Conservation (phyloP, 2,113 vertebrate genomes). For the Xyliphius kryptos region DNA sequence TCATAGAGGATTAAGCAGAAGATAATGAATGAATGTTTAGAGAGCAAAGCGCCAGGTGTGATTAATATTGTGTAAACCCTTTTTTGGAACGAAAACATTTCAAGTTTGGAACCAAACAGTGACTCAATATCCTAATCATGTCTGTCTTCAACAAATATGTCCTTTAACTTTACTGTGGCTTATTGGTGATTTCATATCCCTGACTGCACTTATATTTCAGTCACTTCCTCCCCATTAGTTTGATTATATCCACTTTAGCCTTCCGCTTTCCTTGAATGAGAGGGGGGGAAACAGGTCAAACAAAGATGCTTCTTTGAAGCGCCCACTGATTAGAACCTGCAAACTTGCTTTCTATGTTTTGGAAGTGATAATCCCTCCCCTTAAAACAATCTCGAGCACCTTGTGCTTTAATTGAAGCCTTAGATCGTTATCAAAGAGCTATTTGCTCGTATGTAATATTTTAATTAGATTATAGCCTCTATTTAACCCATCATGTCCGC, state of each 20-base stretch:
- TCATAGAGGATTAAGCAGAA: too few species aligned
- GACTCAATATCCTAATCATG: too few species aligned
- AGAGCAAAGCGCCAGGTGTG: too few species aligned
- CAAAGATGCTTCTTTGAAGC: conserved; percentile 61
- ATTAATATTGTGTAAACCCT: too few species aligned
- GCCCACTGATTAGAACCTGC: conserved; percentile 57
- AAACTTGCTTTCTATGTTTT: conserved; percentile 68
- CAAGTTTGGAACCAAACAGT: too few species aligned
- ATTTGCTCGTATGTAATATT: conserved; percentile 95
- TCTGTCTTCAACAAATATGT: too few species aligned
- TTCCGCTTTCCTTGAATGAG: conserved; percentile 35
- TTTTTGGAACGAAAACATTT: too few species aligned
- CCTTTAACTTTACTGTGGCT: too few species aligned
- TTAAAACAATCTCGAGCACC: conserved; percentile 75
- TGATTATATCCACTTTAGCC: conserved; percentile 41
- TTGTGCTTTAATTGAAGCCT: conserved; percentile 90
- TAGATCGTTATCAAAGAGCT: conserved; percentile 97
- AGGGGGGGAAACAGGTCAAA: conserved; percentile 42
- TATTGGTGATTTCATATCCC: conserved; percentile 32
- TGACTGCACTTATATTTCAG: conserved; percentile 37
- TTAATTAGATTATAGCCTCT: conserved; percentile 99
- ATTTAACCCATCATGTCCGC: conserved; percentile 97
- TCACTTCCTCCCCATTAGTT: conserved; percentile 36
- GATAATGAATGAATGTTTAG: too few species aligned
- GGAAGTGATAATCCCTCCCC: conserved; percentile 74